These are phyloP conservation scores for Epiblema foenella DNA, from an alignment of 2,888 invertebrate species.

Conservation along the genomic window DNA sequence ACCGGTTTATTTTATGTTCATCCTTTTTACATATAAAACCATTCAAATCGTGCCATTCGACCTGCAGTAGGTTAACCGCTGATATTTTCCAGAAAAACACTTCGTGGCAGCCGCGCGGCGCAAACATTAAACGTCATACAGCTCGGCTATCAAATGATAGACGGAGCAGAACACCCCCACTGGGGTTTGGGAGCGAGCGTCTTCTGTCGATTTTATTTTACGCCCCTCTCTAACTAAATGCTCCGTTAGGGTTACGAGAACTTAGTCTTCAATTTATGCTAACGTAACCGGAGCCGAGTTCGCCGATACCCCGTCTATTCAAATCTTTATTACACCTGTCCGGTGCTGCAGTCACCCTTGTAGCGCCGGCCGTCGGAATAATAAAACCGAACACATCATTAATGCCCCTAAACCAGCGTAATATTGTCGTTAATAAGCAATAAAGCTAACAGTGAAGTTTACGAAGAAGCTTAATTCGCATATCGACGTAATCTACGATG, in stretches of 20 bases:
- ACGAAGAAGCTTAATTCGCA: constrained; percentile 25
- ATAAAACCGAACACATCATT: constrained; percentile 46
- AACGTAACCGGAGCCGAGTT: constrained; percentile 63
- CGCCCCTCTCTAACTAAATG: constrained; percentile 59
- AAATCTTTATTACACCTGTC: constrained; percentile 36
- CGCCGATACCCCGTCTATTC: constrained; percentile 51
- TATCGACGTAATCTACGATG: constrained; percentile 49
- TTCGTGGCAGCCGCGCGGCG: constrained; percentile 49
- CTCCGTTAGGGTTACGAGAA: constrained; percentile 49
- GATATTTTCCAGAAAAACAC: constrained; percentile 32
- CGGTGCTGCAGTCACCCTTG: constrained; percentile 22
- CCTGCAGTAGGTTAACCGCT: background rate
- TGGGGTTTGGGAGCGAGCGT: constrained; percentile 62
- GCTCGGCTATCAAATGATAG: constrained; percentile 71
- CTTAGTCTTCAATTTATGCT: constrained; percentile 67
- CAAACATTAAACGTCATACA: constrained; percentile 78
- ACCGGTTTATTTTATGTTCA: constrained; percentile 4
- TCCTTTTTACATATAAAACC: constrained; percentile 16
- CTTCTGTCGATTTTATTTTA: constrained; percentile 68
- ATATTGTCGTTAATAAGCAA: constrained; percentile 12
- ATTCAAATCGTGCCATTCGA: constrained; percentile 19
- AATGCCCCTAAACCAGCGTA: constrained; percentile 54
- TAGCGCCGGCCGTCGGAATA: constrained; percentile 7
- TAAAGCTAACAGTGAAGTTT: constrained; percentile 33
- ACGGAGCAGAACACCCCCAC: constrained; percentile 66